A percentile compares a stretch with the other conserved stretches of the same genome.
Conservation (phyloP, 2,113 vertebrate genomes). For the Phalacrocorax pelagicus region DNA sequence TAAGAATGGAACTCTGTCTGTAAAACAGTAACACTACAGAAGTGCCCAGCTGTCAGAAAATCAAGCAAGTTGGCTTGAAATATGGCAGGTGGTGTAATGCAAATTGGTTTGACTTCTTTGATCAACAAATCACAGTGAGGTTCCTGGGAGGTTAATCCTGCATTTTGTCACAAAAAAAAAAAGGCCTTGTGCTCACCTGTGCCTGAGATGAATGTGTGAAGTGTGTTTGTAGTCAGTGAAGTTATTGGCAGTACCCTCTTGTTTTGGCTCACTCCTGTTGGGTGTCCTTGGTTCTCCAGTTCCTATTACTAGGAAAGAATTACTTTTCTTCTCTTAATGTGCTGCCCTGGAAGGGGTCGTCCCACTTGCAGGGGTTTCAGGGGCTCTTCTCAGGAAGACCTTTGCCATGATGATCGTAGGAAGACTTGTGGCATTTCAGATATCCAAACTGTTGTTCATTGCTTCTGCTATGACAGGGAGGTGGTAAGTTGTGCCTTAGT, state of each 20-base stretch:
- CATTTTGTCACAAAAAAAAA: not conserved
- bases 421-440: rapidly evolving
- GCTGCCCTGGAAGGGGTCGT: not conserved
- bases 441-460: not conserved
- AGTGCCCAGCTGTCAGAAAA: not conserved
- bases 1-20: not conserved
- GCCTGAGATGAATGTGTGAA: not conserved
- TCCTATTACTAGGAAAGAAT: not conserved
- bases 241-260: not conserved
- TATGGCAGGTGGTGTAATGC: not conserved
- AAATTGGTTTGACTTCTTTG: not conserved
- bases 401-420: not conserved
- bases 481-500: not conserved
- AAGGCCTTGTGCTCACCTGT: not conserved
- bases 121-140: not conserved
- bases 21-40: not conserved
- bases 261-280: not conserved
- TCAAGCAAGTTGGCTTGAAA: not conserved
- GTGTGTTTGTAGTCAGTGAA: not conserved
- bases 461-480: not conserved
- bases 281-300: not conserved
- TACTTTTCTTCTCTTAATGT: not conserved
- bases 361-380: not conserved
- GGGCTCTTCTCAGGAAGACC: not conserved
- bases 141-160: not conserved